phyloP scores from a whole-genome alignment of 2,113 vertebrate genomes.

The Hemichromis elongatus region DNA sequence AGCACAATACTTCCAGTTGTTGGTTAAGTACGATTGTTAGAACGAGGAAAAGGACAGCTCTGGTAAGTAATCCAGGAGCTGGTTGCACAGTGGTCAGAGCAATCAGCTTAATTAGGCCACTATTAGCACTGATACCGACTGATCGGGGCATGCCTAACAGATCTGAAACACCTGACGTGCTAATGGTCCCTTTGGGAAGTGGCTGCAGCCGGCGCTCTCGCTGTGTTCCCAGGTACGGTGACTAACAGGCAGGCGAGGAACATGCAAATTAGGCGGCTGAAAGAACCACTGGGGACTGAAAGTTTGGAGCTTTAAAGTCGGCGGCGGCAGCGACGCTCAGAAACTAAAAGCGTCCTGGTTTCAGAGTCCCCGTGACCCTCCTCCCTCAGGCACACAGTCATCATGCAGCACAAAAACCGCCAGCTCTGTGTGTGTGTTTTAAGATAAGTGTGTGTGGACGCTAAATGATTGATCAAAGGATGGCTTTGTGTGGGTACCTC shows the following conservation, averaged over 20 bases:
- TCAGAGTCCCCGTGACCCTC: conserved; percentile 1
- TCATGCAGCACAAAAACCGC: conserved; percentile 1
- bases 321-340: background rate
- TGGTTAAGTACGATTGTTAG: background rate
- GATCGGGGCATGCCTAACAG: background rate
- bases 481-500: conserved; percentile 52
- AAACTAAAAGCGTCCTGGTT: conserved; percentile 5
- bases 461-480: conserved; percentile 59
- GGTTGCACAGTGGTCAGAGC: background rate
- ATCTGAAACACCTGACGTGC: background rate
- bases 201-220: background rate
- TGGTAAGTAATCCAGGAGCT: background rate
- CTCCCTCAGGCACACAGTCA: conserved; percentile 3
- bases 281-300: background rate
- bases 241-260: background rate
- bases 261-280: background rate
- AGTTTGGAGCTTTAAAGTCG: background rate
- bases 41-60: background rate
- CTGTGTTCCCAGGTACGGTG: background rate
- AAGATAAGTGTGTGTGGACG: conserved; percentile 18
- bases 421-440: background rate
- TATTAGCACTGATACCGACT: background rate
- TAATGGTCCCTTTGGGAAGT: background rate
- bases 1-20: background rate
- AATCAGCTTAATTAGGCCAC: background rate